Base-by-base conservation (phyloP, 2,888 invertebrate genomes). In the Ethmia dodecea region DNA sequence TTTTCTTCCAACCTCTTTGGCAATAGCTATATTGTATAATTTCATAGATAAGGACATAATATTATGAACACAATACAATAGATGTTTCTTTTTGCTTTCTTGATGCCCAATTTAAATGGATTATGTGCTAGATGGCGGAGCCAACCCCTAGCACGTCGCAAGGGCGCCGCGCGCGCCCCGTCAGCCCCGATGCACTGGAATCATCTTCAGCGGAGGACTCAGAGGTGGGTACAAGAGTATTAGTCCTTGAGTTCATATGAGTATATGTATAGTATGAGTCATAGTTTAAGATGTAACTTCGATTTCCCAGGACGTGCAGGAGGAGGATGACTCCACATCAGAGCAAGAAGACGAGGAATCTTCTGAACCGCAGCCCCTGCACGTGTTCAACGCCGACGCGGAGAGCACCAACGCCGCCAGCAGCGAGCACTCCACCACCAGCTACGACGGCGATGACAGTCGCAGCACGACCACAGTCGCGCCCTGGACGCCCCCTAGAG, bases 121-220 rank as follows among this genome's bases (percentile, higher is more conserved):
- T n/a, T n/a, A n/a, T n/a, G 22, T 22, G 22, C n/a, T n/a, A n/a
- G 26, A 26, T 26, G 26, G 11, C 6, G 6, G 51, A 49, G 41
- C 29, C 41, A 36, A 13, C 32, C 27, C 9, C 38, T 12, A 33
- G 40, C 35, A 29, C 42, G 38, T 39, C 44, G 35, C 28, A 39
- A 10, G 31, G 34, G 40, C 37, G 29, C 42, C 40, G 36, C 44
- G 33, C 28, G 35, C 10, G 31, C 16, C 56, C 53, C 31, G 53
- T 49, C 9, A 59, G 53, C 39, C 48, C 60, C 15, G 28, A 53
- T 3, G 31, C 39, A 5, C 46, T 48, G 0, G 53, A 49, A n/a
- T 43, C 46, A 1, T 59, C 58, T 0, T n/a, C 18, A 18, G 5
- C 2, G 28, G 10, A 13, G 28, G 13, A 28, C 28, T 28, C 28